Percentiles rank a stretch among this genome's conserved stretches.
phyloP scores from a whole-genome alignment of 2,888 invertebrate genomes.

The Byasa hedistus region DNA sequence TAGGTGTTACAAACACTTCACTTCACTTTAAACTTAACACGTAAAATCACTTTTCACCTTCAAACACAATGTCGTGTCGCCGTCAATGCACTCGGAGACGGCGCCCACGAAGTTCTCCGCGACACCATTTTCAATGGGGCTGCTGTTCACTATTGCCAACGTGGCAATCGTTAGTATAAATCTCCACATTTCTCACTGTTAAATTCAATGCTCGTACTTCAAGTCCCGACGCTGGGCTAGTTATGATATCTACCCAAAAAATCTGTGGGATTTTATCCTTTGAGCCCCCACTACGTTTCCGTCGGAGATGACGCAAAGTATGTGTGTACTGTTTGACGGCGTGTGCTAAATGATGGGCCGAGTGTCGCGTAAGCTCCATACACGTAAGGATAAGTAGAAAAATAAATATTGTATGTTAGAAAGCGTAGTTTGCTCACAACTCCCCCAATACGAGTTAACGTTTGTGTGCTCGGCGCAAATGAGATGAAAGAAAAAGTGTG shows the following conservation, averaged over 20 bases:
- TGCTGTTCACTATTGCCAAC: slow-evolving; percentile 62
- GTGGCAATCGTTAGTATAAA: slow-evolving; percentile 60
- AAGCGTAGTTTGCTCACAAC: slow-evolving; percentile 74
- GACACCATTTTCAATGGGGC: slow-evolving; percentile 64
- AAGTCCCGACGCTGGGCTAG: slow-evolving; percentile 61
- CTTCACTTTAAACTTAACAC: slow-evolving; percentile 45
- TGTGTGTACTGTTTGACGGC: slow-evolving; percentile 62
- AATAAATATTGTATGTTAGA: slow-evolving; percentile 78
- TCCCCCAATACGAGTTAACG: slow-evolving; percentile 56
- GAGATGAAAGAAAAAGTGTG: slow-evolving; percentile 78
- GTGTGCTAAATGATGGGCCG: slow-evolving; percentile 62
- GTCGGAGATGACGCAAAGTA: slow-evolving; percentile 62
- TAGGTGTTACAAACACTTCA: slow-evolving; percentile 40
- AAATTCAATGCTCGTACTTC: slow-evolving; percentile 46
- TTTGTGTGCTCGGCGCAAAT: slow-evolving; percentile 67
- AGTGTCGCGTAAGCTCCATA: slow-evolving; percentile 45
- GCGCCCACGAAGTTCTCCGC: slow-evolving; percentile 71
- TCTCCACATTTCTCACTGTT: slow-evolving; percentile 62
- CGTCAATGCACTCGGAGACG: slow-evolving; percentile 79
- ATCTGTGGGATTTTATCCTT: slow-evolving; percentile 75
- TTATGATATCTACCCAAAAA: slow-evolving; percentile 74
- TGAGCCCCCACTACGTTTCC: slow-evolving; percentile 62
- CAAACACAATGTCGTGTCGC: slow-evolving; percentile 80
- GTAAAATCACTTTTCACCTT: slow-evolving; percentile 76
- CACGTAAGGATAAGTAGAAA: slow-evolving; percentile 75